Evolutionary conservation across 2,888 invertebrate genomes (phyloP), one percentile per base, ranked within the genome.

Genomic region (Pseudococcus longispinus): DNA sequence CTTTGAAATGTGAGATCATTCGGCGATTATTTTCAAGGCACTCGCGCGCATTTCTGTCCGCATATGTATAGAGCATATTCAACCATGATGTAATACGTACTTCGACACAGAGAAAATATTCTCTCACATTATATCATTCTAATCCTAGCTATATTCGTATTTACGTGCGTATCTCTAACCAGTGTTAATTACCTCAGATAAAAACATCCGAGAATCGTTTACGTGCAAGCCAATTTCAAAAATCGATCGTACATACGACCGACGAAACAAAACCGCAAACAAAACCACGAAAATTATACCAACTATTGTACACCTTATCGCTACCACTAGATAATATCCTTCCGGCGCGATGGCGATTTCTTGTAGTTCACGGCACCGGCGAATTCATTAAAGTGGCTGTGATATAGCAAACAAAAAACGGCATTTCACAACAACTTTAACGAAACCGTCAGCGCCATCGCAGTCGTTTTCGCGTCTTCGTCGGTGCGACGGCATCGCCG

Each of bases 341-440:
- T 42, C 37, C 77, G 42, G 1, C 29, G 70, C 15, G 74, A 74
- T 11, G 20, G 11, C 74, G 37, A 77, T 32, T 77, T 37, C 77
- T 11, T 37, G 32, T 32, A 18, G 42, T 42, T n/a, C 20, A 44
- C 60, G 26, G 29, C 65, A 32, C 65, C 55, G 74, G 70, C 84
- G 44, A 95, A 94, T 94, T 95, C 95, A 95, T 96, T 96, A 97
- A 97, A 97, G 96, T 96, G 96, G 97, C 97, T 97, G 97, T 97
- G 97, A 97, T 97, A 96, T 95, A 96, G 94, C 90, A 90, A 89
- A 91, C 91, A 91, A 91, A 88, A 83, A 88, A 89, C 89, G 90
- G 92, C 93, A 95, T 94, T 94, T 95, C 96, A 96, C 96, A 93
- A 93, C 96, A 95, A 94, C 94, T 95, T 96, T 95, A 96, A 95